phyloP scores from a whole-genome alignment of 2,113 vertebrate species.

The Ellobius talpinus region DNA sequence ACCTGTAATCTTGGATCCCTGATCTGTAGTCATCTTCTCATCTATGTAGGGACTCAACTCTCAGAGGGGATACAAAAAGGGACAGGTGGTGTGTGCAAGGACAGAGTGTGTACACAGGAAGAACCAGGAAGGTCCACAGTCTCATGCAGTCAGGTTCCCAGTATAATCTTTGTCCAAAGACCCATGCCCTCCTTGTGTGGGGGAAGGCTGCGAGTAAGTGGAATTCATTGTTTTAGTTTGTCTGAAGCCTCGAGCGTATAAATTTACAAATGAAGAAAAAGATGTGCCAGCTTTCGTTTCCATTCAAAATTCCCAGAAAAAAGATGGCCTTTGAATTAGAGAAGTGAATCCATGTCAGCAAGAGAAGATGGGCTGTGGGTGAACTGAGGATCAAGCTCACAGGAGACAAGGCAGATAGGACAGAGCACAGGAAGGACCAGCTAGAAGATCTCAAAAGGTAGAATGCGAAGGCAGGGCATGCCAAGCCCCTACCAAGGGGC shows the following conservation, averaged over 20 bases:
- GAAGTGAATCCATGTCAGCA: neutral
- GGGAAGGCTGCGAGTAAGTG: neutral
- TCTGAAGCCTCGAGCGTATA: neutral
- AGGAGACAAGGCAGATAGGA: neutral
- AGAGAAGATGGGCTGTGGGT: neutral
- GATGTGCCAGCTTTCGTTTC: neutral
- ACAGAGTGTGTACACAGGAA: neutral
- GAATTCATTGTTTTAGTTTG: neutral
- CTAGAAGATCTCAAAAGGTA: neutral
- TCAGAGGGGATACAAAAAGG: neutral
- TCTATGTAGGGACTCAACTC: neutral
- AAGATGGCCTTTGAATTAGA: conserved; percentile 1
- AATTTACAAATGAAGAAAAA: neutral
- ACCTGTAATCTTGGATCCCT: neutral
- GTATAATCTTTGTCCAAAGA: neutral
- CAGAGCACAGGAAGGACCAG: neutral
- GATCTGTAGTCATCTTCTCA: no score
- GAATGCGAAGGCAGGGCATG: neutral
- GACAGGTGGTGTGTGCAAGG: neutral
- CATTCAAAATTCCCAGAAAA: neutral
- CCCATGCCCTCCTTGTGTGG: neutral
- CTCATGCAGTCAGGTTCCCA: neutral
- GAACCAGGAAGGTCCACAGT: fast-evolving
- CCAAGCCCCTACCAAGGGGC: neutral
- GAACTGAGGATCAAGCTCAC: neutral